Evolutionary conservation across 2,888 invertebrate species (phyloP), one percentile per base, ranked within the genome.

Genomic region (Callyntrura guangdongensis): DNA sequence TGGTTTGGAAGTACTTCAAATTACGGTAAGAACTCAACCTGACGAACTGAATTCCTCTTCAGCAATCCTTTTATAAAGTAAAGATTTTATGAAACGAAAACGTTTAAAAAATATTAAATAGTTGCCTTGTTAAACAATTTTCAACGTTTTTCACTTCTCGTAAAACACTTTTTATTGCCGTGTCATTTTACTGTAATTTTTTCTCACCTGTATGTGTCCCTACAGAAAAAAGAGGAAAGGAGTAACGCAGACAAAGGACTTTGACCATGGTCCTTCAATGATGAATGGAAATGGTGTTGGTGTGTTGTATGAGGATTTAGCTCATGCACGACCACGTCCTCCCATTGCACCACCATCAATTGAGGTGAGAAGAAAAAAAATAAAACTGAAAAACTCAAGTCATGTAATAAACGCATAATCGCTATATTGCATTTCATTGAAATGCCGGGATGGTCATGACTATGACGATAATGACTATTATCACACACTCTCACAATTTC

Each of bases 271-370:
- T 67, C 93, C 94, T 53, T 90, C 93, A 74, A 93, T 94, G 93
- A 93, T 93, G 92, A 93, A 93, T 91, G 92, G 93, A 36, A 93
- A 93, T 87, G 94, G 94, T 64, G 92, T 94, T 87, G 94, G 94
- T 64, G 92, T 94, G 74, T 72, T 94, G 56, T 94, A 94, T 82
- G 94, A 94, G 90, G 94, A 94, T 92, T 91, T 94, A 69, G 90
- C 93, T 84, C 93, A 93, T 88, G 93, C 93, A 27, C 86, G 93
- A 69, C 93, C 94, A 56, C 91, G 94, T 89, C 94, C 94, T 59
- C 93, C 94, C 45, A 93, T 94, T 64, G 93, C 93, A 88, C 93
- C 94, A 49, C 94, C 94, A 64, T 92, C 93, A 12, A 93, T 94
- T 74, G 94, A 94, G 93, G 94, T 94, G 90, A 91, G 90, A 89